Evolutionary conservation across 2,113 vertebrate species (phyloP).

Genomic region (Notothenia rossii): DNA sequence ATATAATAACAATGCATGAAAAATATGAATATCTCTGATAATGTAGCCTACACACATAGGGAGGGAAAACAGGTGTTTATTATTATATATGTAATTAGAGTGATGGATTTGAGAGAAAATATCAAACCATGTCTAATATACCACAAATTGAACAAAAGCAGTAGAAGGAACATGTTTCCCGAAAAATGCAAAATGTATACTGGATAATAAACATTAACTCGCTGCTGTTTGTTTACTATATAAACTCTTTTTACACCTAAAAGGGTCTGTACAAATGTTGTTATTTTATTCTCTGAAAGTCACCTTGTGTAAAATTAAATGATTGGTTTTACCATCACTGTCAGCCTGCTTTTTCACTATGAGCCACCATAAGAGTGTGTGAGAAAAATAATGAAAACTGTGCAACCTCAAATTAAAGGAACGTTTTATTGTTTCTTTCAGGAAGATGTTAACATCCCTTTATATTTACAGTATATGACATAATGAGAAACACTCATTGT

Average conservation of each 20-base stretch:
- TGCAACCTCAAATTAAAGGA: neutral
- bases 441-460: neutral
- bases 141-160: neutral
- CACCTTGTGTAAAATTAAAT: neutral
- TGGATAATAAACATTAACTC: neutral
- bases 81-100: neutral
- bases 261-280: too few relatives aligned
- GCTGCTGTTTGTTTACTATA: constrained; percentile 5
- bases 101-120: neutral
- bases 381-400: neutral
- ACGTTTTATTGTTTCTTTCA: neutral
- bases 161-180: neutral
- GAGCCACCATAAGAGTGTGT: neutral
- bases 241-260: neutral
- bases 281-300: neutral
- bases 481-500: neutral
- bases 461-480: neutral
- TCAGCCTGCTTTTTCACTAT: neutral
- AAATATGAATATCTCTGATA: neutral
- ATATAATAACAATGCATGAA: neutral
- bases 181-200: neutral
- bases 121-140: neutral
- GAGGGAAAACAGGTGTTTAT: constrained; percentile 11
- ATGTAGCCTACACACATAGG: neutral
- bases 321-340: neutral